Evolutionary conservation across 2,888 invertebrate genomes (phyloP), one percentile per base, ranked within the genome.

Genomic region (Agapostemon virescens): DNA sequence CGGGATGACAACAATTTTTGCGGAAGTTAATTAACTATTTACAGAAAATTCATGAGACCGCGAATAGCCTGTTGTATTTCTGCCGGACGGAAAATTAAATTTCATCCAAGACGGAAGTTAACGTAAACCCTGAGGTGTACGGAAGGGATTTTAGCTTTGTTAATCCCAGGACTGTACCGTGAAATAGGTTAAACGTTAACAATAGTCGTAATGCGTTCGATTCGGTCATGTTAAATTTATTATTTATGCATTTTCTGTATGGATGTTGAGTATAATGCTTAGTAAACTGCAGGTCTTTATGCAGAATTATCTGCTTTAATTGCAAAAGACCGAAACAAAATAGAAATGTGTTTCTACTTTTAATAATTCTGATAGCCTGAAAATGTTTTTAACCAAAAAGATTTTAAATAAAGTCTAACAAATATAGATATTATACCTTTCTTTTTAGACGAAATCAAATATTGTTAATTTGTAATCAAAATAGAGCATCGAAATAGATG

Each of bases 21-120:
- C n/a, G 23, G 23, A 23, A 64, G 38, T 38, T 42, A 66, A 66
- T 40, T 61, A 61, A 61, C 58, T 61, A 33, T 33, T 61, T 33
- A 61, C 58, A 33, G 30, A 33, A 61, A 33, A 33, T 61, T 30
- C 58, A 61, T 17, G 9, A 61, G 30, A 61, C 58, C 58, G 58
- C 33, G 58, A 55, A 55, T 26, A n/a, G n/a, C n/a, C n/a, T 49
- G 11, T 0, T 49, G 11, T 49, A 26, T 2, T 26, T 2, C 26
- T 26, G 55, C 15, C 26, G 17, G 55, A 55, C 26, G 26, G 2
- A 26, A 26, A 26, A 26, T 55, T 26, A 15, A 55, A 26, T 55
- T 55, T 17, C n/a, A 6, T 7, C 2, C 26, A 26, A 55, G 26
- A 55, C 15, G 55, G 6, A 55, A 23, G 23, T 55, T 55, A 20